Conservation (phyloP, 92 coral and sea anemone species). For the Scolanthus callimorphus region DNA sequence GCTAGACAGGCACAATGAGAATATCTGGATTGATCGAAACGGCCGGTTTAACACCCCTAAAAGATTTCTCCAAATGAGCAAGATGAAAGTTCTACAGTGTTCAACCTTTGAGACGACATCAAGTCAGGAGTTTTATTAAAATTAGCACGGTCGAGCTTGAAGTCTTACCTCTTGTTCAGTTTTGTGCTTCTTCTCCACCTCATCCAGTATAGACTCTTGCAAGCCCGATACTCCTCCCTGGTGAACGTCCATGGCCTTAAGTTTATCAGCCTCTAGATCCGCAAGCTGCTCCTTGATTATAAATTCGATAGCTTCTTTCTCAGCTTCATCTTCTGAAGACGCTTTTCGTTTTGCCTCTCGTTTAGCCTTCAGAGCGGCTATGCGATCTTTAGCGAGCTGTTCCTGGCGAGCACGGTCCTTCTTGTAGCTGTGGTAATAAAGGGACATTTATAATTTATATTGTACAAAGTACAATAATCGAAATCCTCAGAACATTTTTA, state of each 20-base stretch:
- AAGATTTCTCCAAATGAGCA: too few species aligned
- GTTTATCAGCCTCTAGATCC: constrained; percentile 63
- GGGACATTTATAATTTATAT: too few species aligned
- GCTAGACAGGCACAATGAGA: too few species aligned
- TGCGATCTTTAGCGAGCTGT: constrained; percentile 91
- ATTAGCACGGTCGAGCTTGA: too few species aligned
- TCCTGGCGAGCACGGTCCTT: constrained; percentile 93
- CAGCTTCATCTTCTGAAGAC: constrained; percentile 54
- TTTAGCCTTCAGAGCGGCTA: constrained; percentile 89
- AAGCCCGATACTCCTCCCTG: constrained; percentile 80
- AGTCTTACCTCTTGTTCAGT: constrained; percentile 86
- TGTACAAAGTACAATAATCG: too few species aligned
- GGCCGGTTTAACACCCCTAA: too few species aligned
- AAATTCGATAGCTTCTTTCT: constrained; percentile 55
- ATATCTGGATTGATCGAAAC: too few species aligned
- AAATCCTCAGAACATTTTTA: too few species aligned
- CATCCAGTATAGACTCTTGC: constrained; percentile 86
- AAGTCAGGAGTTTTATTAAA: too few species aligned
- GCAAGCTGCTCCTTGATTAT: constrained; percentile 67
- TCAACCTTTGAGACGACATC: too few species aligned
- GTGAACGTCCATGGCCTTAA: constrained; percentile 74
- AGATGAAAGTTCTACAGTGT: too few species aligned
- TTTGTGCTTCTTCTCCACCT: constrained; percentile 87
- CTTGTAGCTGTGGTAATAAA: constrained; percentile 66
- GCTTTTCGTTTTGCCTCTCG: constrained; percentile 52